phyloP scores from a whole-genome alignment of 1,140 invertebrate genomes.

The Leptopilina clavipes region DNA sequence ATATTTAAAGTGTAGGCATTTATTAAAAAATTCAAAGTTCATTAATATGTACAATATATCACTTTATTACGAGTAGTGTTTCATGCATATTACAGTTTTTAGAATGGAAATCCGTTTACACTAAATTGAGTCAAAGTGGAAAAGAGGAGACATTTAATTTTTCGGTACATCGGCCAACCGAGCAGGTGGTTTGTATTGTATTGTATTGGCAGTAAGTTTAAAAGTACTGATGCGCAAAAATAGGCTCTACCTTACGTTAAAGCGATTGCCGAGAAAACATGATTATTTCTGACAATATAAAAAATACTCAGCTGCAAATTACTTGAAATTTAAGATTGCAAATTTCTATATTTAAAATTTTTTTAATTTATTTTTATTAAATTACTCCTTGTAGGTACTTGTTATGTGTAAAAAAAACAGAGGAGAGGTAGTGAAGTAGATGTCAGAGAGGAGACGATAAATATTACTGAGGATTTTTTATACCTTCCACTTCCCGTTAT shows the following conservation, averaged over 20 bases:
- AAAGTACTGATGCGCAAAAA: constrained; percentile 3
- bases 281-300: constrained; percentile 16
- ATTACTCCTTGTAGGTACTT: no score
- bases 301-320: background rate
- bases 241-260: constrained; percentile 3
- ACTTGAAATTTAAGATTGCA: background rate
- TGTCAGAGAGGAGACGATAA: no score
- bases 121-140: background rate
- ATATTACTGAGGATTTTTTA: no score
- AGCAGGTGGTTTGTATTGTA: background rate
- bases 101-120: background rate
- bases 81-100: background rate
- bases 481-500: no score
- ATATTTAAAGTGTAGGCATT: no score
- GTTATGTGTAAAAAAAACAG: no score
- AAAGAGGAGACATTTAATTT: constrained; percentile 15
- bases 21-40: no score
- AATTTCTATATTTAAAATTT: background rate
- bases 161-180: background rate
- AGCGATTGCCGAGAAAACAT: constrained; percentile 5
- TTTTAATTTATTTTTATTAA: background rate
- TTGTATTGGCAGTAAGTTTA: background rate
- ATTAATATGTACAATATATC: no score
- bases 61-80: background rate
- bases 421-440: no score